A percentile compares a stretch with the other conserved stretches of the same genome.
These are phyloP conservation scores for Cathartes aura DNA, from an alignment of 2,113 vertebrate species.

Conservation along the genomic window DNA sequence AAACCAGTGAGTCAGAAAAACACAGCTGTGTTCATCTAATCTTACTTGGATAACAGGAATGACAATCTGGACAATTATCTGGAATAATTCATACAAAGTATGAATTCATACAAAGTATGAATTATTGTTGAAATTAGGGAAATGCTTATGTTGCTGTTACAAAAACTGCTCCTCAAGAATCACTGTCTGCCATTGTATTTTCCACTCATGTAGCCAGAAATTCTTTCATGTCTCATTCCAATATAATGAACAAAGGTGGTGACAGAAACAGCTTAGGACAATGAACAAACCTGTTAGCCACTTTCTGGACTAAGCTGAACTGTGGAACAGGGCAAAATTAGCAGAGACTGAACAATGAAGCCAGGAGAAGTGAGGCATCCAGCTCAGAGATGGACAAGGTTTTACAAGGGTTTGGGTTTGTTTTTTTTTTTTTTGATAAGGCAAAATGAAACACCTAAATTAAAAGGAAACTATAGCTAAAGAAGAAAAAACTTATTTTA, in stretches of 20 bases:
- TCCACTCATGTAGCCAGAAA: not conserved
- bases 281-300: not conserved
- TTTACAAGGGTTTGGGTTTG: not conserved
- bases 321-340: not conserved
- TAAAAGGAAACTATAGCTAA: not conserved
- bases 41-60: not conserved
- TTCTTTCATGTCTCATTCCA: not conserved
- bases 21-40: not conserved
- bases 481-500: not conserved
- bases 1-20: not conserved
- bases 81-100: not conserved
- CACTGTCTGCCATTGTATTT: not conserved
- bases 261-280: not conserved
- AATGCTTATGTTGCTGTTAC: not conserved
- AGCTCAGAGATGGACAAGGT: not conserved
- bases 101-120: not conserved
- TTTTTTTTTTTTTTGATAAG: not conserved
- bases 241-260: not conserved
- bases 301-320: not conserved
- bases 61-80: not conserved
- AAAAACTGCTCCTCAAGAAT: not conserved
- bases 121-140: not conserved
- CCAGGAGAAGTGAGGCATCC: not conserved
- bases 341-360: not conserved
- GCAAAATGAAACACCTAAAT: not conserved